phyloP scores from a whole-genome alignment of 2,888 invertebrate species.

The Gari tellinella region DNA sequence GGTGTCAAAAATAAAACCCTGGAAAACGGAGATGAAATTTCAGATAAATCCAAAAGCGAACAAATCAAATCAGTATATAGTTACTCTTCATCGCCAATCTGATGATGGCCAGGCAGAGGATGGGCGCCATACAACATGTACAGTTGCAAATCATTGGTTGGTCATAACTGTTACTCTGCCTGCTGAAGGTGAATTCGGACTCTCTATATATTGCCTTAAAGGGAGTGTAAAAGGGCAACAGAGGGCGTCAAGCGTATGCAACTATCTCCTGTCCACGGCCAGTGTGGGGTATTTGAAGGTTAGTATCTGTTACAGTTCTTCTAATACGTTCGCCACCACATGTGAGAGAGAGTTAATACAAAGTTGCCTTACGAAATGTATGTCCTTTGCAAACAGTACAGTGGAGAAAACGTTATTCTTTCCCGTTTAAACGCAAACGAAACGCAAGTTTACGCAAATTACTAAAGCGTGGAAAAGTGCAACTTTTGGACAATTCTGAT shows the following conservation, averaged over 20 bases:
- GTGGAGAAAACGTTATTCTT: no score
- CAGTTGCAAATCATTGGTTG: conserved; percentile 5
- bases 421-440: no score
- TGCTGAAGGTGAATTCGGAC: conserved; percentile 48
- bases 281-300: conserved; percentile 13
- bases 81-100: conserved; percentile 20
- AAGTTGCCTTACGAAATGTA: no score
- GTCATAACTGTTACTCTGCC: conserved; percentile 22
- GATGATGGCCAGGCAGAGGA: conserved; percentile 10
- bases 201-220: conserved; percentile 24
- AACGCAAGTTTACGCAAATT: no score
- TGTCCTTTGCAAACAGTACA: no score
- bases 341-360: no score
- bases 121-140: neutral
- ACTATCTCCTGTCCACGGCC: conserved; percentile 50
- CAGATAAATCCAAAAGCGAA: conserved; percentile 24
- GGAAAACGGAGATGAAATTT: conserved; percentile 44
- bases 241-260: conserved; percentile 31
- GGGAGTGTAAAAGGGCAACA: neutral
- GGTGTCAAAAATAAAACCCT: conserved; percentile 17
- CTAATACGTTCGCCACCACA: no score
- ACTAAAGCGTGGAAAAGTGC: no score
- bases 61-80: conserved; percentile 12
- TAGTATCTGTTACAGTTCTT: neutral
- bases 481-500: no score